A percentile compares a stretch with the other conserved stretches of the same genome.
These are phyloP conservation scores for Odobenus rosmarus DNA, from an alignment of 2,113 vertebrate genomes.

Conservation along the genomic window DNA sequence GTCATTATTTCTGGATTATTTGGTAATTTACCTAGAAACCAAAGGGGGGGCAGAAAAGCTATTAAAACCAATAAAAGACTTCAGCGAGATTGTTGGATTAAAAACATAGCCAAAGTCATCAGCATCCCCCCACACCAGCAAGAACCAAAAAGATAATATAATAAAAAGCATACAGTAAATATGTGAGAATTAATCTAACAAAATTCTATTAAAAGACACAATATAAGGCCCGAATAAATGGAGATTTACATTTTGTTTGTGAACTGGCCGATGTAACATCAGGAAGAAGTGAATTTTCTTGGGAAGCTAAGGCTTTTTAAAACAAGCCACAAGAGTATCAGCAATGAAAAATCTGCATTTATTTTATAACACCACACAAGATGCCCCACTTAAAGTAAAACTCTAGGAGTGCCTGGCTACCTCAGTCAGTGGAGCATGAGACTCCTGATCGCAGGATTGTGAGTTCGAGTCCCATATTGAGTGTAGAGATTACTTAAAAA, in stretches of 20 bases:
- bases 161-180: not conserved
- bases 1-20: not conserved
- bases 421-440: not conserved
- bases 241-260: not conserved
- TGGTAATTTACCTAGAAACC: not conserved
- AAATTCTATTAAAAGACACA: not conserved
- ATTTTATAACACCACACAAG: not conserved
- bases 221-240: not conserved
- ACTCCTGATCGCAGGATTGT: not conserved
- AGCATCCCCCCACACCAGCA: not conserved
- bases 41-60: not conserved
- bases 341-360: not conserved
- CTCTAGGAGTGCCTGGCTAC: not conserved
- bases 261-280: not conserved
- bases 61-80: not conserved
- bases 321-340: not conserved
- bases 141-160: not conserved
- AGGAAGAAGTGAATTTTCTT: not conserved
- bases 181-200: not conserved
- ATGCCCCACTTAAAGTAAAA: not conserved
- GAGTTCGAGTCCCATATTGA: not conserved
- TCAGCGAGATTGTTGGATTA: not conserved
- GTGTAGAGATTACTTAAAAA: not conserved
- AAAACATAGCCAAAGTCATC: not conserved
- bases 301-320: not conserved